Conservation (phyloP, 2,113 vertebrate genomes). For the Onychostruthus taczanowskii region DNA sequence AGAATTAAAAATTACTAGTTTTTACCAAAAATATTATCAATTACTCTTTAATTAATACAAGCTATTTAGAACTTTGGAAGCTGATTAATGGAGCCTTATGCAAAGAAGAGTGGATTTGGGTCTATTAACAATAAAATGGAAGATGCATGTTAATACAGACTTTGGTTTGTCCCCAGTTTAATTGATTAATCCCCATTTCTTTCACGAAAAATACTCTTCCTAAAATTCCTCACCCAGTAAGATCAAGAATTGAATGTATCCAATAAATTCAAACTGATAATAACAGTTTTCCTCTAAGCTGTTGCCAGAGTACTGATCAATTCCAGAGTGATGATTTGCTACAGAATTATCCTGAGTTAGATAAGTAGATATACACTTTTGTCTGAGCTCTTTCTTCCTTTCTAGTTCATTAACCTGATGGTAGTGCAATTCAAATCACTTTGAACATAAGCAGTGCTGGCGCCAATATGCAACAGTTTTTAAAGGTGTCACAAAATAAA, state of each 20-base stretch:
- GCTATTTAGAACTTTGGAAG: neutral
- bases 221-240: neutral
- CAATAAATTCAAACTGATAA: neutral
- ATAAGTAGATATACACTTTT: neutral
- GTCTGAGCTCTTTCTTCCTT: neutral
- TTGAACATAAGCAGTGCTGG: neutral
- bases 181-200: neutral
- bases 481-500: neutral
- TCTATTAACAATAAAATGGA: neutral
- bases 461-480: neutral
- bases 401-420: neutral
- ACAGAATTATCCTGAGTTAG: neutral
- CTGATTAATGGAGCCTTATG: neutral
- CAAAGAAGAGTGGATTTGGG: neutral
- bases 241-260: neutral
- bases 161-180: neutral
- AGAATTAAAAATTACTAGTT: neutral
- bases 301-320: neutral
- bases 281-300: neutral
- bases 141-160: neutral
- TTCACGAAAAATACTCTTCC: neutral
- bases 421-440: neutral
- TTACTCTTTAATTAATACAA: neutral
- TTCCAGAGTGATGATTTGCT: neutral
- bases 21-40: neutral